phyloP scores from a whole-genome alignment of 1,140 invertebrate species.

The Achroia grisella region DNA sequence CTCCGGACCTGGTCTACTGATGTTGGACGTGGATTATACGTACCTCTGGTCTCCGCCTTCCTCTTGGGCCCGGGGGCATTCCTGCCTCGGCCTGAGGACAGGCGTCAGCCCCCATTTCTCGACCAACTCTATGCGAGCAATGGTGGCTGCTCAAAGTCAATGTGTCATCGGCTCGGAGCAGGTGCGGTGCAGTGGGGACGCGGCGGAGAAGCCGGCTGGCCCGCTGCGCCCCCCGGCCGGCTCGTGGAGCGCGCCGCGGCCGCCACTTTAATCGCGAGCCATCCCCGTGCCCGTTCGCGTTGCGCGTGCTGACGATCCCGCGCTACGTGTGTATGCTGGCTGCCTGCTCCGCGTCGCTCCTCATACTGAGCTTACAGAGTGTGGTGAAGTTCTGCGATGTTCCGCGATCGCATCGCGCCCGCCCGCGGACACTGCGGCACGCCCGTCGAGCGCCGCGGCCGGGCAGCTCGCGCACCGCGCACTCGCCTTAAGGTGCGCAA shows the following conservation, averaged over 20 bases:
- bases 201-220: conserved; percentile 45
- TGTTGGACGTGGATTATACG: conserved; percentile 20
- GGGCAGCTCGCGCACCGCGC: conserved; percentile 27
- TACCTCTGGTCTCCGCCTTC: conserved; percentile 81
- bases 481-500: conserved; percentile 24
- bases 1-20: not conserved
- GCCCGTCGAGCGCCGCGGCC: conserved; percentile 22
- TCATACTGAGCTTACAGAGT: conserved; percentile 36
- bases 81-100: conserved; percentile 95
- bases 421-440: conserved; percentile 37
- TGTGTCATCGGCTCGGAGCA: conserved; percentile 61
- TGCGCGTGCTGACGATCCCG: not conserved
- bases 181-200: conserved; percentile 36
- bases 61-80: conserved; percentile 85
- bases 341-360: conserved; percentile 7
- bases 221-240: conserved; percentile 55
- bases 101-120: conserved; percentile 96
- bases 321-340: not conserved
- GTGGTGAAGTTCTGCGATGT: conserved; percentile 13
- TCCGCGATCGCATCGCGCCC: conserved; percentile 36
- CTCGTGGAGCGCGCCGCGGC: conserved; percentile 42
- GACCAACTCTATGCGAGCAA: conserved; percentile 96
- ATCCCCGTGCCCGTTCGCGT: conserved; percentile 23
- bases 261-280: conserved; percentile 55
- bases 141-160: conserved; percentile 80